Conservation (phyloP, 2,113 vertebrate genomes). For the Cololabis saira region DNA sequence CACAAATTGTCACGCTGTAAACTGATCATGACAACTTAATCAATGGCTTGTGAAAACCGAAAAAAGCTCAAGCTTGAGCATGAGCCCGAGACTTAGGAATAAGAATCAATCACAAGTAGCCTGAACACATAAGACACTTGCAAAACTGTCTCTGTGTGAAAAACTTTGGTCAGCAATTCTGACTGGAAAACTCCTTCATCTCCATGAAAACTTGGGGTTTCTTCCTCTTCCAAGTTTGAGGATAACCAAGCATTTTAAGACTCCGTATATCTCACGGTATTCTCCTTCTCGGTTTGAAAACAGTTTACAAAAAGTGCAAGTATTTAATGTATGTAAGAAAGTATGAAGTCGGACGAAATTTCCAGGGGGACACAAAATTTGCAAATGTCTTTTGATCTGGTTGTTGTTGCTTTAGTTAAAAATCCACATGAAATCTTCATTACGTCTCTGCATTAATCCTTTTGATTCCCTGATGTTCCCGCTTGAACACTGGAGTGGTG, state of each 20-base stretch:
- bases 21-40: slow-evolving; percentile 24
- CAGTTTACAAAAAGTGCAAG: too few relatives aligned
- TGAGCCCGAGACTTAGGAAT: too few relatives aligned
- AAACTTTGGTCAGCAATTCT: slow-evolving; percentile 40
- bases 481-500: slow-evolving; percentile 21
- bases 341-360: background rate
- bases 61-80: slow-evolving; percentile 10
- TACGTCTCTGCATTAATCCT: background rate
- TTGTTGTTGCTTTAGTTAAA: slow-evolving; percentile 10
- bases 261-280: slow-evolving; percentile 1
- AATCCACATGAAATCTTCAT: slow-evolving; percentile 1
- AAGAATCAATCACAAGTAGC: background rate
- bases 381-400: slow-evolving; percentile 2
- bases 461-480: slow-evolving; percentile 7
- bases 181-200: background rate
- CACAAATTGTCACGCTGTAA: slow-evolving; percentile 2
- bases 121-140: background rate
- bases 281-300: slow-evolving; percentile 20
- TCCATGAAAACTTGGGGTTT: background rate
- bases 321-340: slow-evolving; percentile 4
- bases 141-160: background rate
- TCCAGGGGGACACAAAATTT: background rate
- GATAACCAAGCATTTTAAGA: background rate
- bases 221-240: too few relatives aligned
- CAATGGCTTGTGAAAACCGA: slow-evolving; percentile 10